Base-by-base conservation (phyloP, 2,113 vertebrate genomes). In the Lanius collurio region DNA sequence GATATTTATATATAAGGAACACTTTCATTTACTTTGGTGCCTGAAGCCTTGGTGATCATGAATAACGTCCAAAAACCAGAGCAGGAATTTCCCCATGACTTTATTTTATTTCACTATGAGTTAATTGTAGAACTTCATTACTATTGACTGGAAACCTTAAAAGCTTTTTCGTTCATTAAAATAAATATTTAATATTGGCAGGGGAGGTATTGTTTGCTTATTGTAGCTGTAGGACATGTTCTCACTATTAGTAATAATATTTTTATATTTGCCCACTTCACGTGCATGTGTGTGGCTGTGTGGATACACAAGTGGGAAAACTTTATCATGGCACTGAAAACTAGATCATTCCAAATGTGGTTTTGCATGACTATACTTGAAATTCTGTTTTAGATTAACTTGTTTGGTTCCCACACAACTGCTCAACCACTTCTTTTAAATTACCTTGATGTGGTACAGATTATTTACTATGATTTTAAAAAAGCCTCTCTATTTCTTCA, bases 341-440 rank as follows among this genome's bases (percentile, higher is more conserved):
- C 57, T 15, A 55, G 46, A 24, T 89, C 26, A 23, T 68, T 95
- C 81, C 65, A 68, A n/a, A 84, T 93, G 91, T 33, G 33, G 84
- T 75, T 94, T 88, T 90, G 50, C 73, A 33, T 56, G 55, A 67
- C 42, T 56, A 23, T 33, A 88, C 94, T 68, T 83, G 95, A 94
- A 83, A 92, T 86, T 86, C 93, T 59, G 28, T 44, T 90, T 88
- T n/a, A 63, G 31, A 50, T 79, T 42, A 90, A 92, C 56, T 37
- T 42, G 68, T 56, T 64, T 81, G 80, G 87, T 96, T 97, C 96
- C 90, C 96, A 94, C 89, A 81, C 69, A 94, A 94, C 83, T 41
- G 73, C 52, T 83, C 79, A 81, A 81, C 64, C 73, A 15, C 79
- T 88, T 80, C 11, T 90, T 93, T 90, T 78, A 52, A 88, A 90